A percentile compares a stretch with the other conserved stretches of the same genome.
Conservation (phyloP, 1,140 invertebrate species). For the Cotesia typhae region DNA sequence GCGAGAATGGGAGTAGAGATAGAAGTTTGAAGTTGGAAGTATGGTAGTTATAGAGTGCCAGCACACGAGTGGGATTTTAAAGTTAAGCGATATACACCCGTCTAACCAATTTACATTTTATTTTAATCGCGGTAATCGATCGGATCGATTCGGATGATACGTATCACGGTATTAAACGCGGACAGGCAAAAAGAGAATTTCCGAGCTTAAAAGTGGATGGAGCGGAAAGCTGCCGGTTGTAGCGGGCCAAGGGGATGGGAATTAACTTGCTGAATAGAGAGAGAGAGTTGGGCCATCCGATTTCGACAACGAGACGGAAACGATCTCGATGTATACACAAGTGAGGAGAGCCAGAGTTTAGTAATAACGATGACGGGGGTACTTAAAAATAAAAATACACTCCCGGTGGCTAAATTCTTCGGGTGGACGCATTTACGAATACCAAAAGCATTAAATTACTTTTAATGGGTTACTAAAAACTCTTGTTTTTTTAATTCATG, state of each 20-base stretch:
- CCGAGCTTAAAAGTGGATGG: constrained; percentile 1
- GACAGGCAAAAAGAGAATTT: constrained; percentile 39
- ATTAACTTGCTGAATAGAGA: neutral
- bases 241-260: no score
- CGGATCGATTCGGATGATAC: constrained; percentile 44
- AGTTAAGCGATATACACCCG: neutral
- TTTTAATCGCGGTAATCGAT: constrained; percentile 67
- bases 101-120: constrained; percentile 61
- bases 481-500: constrained; percentile 19
- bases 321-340: neutral
- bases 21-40: constrained; percentile 5
- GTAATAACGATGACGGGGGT: constrained; percentile 33
- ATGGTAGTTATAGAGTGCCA: constrained; percentile 7
- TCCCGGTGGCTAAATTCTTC: constrained; percentile 49
- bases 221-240: neutral
- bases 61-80: constrained; percentile 28
- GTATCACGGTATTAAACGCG: constrained; percentile 53
- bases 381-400: constrained; percentile 66
- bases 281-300: neutral
- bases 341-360: neutral
- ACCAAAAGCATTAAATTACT: constrained; percentile 50
- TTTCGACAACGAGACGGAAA: neutral
- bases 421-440: constrained; percentile 62
- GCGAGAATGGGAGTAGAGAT: neutral
- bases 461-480: constrained; percentile 51